Percentiles rank a stretch among this genome's conserved stretches.
These are phyloP conservation scores for Apamea anceps DNA, from an alignment of 2,888 invertebrate species.

Conservation along the genomic window DNA sequence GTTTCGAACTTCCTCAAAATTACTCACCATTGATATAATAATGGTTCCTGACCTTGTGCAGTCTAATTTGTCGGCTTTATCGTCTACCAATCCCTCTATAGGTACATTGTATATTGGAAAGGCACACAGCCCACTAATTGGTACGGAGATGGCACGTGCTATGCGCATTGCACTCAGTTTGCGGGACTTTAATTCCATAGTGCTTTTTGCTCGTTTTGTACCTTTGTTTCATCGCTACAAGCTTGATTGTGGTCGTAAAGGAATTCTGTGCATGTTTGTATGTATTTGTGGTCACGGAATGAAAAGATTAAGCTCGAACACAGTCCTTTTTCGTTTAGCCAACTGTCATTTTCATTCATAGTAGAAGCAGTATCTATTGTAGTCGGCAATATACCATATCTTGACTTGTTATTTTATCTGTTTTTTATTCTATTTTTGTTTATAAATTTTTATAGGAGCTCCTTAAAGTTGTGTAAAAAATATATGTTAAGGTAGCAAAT, in stretches of 20 bases:
- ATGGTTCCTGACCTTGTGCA: too few relatives aligned
- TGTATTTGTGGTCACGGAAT: constrained; percentile 28
- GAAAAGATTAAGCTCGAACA: constrained; percentile 1
- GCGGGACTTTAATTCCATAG: constrained; percentile 45
- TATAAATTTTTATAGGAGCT: too few relatives aligned
- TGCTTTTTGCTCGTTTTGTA: constrained; percentile 15
- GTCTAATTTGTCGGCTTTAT: not conserved
- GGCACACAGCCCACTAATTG: constrained; percentile 42
- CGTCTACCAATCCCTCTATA: not conserved
- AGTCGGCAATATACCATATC: not conserved
- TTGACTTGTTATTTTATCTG: too few relatives aligned
- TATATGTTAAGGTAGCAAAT: too few relatives aligned
- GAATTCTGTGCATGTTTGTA: constrained; percentile 3
- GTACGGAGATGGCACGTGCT: constrained; percentile 47
- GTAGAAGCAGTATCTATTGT: not conserved
- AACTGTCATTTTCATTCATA: too few relatives aligned
- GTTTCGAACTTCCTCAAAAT: too few relatives aligned
- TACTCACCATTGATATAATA: too few relatives aligned
- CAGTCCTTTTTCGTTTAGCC: constrained; percentile 5
- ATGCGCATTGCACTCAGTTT: constrained; percentile 28
- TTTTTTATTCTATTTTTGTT: too few relatives aligned
- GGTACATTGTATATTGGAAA: not conserved
- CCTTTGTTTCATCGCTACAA: constrained; percentile 14
- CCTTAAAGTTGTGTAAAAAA: too few relatives aligned
- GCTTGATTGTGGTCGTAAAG: constrained; percentile 27